Percentiles rank a stretch among this genome's conserved stretches.
phyloP scores from a whole-genome alignment of 1,140 invertebrate species.

The Tetragonula clypearis region DNA sequence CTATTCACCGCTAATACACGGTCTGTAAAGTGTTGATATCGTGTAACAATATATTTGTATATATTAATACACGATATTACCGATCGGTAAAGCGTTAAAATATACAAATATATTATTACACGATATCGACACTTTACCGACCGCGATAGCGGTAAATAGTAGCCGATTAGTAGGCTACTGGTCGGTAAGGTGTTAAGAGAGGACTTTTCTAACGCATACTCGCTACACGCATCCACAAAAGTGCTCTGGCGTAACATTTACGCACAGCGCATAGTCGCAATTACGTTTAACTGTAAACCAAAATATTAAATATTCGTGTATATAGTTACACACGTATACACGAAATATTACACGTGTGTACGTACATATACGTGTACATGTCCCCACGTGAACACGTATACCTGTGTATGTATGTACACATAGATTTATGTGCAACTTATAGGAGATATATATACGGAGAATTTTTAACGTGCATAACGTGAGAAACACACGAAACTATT shows the following conservation, averaged over 20 bases:
- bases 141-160: no score
- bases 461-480: slow-evolving; percentile 29
- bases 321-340: slow-evolving; percentile 14
- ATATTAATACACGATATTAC: no score
- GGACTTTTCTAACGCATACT: slow-evolving; percentile 39
- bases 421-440: slow-evolving; percentile 3
- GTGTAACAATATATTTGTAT: no score
- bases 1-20: no score
- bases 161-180: no score
- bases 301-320: slow-evolving; percentile 8
- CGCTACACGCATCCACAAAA: slow-evolving; percentile 11
- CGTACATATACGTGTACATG: not conserved
- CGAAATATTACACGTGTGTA: not conserved
- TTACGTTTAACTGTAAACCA: slow-evolving; percentile 1
- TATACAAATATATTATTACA: no score
- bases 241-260: slow-evolving; percentile 16
- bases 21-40: no score
- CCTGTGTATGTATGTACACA: not conserved
- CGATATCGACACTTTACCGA: no score
- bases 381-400: not conserved
- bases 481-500: slow-evolving; percentile 16
- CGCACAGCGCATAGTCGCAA: slow-evolving; percentile 24
- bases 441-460: slow-evolving; percentile 16
- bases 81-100: no score
- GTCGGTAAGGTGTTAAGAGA: not conserved